A percentile compares a stretch with the other conserved stretches of the same genome.
These are phyloP conservation scores for Proterorhinus semilunaris DNA, from an alignment of 2,113 vertebrate genomes.

Conservation along the genomic window DNA sequence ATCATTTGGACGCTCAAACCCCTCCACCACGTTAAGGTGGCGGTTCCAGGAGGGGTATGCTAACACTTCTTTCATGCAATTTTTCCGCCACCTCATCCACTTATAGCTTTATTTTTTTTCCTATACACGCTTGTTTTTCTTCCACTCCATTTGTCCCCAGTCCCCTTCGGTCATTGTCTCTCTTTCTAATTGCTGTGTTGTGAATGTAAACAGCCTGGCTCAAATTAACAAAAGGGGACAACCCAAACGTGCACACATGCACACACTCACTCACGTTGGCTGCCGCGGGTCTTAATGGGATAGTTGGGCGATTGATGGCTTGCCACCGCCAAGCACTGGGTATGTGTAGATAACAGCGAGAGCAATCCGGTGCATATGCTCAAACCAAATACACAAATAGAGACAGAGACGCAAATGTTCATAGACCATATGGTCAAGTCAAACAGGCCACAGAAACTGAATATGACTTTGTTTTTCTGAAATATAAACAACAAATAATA, in stretches of 20 bases:
- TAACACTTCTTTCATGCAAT: constrained; percentile 54
- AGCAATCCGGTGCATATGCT: constrained; percentile 37
- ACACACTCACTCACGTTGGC: constrained; percentile 6
- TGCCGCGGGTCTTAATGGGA: constrained; percentile 45
- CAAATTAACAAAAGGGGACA: constrained; percentile 51
- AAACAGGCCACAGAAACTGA: neutral
- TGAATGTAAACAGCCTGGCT: constrained; percentile 55
- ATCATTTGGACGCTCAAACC: too few species aligned
- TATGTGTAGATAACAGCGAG: constrained; percentile 48
- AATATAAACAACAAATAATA: neutral
- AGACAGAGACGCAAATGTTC: constrained; percentile 2
- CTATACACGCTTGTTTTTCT: constrained; percentile 53
- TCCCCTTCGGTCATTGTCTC: constrained; percentile 34
- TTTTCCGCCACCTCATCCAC: constrained; percentile 44
- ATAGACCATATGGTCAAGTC: neutral
- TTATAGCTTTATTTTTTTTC: constrained; percentile 42
- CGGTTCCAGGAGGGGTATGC: too few species aligned
- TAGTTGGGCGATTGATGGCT: constrained; percentile 56
- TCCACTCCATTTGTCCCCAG: constrained; percentile 66
- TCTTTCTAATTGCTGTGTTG: constrained; percentile 19
- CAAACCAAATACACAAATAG: constrained; percentile 20
- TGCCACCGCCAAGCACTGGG: constrained; percentile 50
- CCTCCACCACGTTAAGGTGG: too few species aligned
- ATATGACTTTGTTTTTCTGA: neutral
- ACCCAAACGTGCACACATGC: neutral